Evolutionary conservation across 2,113 vertebrate genomes (phyloP).

Genomic region (Psophia crepitans): DNA sequence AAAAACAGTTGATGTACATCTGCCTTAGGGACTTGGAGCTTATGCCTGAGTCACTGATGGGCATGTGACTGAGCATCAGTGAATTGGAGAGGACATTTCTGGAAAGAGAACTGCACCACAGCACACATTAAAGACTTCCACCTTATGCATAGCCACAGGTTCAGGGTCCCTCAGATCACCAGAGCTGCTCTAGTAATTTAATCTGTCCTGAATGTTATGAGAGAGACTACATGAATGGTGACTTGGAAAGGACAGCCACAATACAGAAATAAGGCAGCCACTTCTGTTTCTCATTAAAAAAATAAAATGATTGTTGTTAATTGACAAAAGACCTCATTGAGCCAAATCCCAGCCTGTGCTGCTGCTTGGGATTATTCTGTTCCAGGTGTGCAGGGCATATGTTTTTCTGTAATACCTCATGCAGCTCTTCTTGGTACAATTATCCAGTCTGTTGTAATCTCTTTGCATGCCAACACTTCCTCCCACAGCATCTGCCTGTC

Average conservation of each 20-base stretch:
- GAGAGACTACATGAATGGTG: neutral
- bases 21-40: constrained; percentile 47
- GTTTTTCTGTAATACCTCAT: neutral
- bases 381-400: neutral
- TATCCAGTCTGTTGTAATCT: neutral
- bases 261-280: neutral
- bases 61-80: neutral
- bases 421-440: accelerated
- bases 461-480: neutral
- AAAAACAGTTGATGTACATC: constrained; percentile 53
- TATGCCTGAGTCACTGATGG: constrained; percentile 9
- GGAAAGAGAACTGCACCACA: neutral
- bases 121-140: neutral
- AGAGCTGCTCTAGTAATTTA: neutral
- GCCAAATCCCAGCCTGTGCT: neutral
- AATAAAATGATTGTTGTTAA: neutral
- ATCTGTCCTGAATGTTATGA: neutral
- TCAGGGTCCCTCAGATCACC: neutral
- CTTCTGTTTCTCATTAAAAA: neutral
- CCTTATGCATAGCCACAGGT: neutral
- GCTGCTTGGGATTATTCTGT: neutral
- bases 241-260: neutral
- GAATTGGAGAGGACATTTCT: constrained; percentile 2
- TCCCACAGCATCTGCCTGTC: neutral
- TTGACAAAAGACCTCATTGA: neutral